Conservation (phyloP, 2,113 vertebrate genomes). For the Gadus macrocephalus region DNA sequence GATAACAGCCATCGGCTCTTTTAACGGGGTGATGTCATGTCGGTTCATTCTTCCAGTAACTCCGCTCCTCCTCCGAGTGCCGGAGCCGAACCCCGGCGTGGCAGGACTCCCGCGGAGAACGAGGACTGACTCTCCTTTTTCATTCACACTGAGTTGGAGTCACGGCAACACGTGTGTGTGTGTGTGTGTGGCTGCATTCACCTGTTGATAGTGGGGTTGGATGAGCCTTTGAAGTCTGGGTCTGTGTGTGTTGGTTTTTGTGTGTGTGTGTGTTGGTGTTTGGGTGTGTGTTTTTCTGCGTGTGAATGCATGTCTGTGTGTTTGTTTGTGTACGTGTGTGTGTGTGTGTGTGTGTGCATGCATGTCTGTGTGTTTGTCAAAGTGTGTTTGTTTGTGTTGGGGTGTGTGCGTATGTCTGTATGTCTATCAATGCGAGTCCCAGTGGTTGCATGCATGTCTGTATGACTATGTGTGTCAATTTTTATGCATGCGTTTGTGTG, state of each 20-base stretch:
- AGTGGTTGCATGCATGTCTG: too few relatives aligned
- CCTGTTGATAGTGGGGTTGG: neutral
- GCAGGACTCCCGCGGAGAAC: constrained; percentile 32
- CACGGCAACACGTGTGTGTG: neutral
- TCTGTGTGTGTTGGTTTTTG: neutral
- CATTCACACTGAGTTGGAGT: constrained; percentile 13
- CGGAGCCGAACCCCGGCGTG: constrained; percentile 50
- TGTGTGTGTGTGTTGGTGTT: too few relatives aligned
- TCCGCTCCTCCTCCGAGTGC: constrained; percentile 45
- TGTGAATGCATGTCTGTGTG: too few relatives aligned
- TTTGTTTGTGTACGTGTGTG: too few relatives aligned
- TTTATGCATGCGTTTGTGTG: too few relatives aligned
- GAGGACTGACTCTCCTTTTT: neutral
- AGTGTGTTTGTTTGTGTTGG: too few relatives aligned
- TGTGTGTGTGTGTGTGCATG: too few relatives aligned
- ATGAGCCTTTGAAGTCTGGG: neutral
- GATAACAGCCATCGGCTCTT: constrained; percentile 61
- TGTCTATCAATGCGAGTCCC: neutral
- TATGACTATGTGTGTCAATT: too few relatives aligned
- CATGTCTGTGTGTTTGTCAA: too few relatives aligned
- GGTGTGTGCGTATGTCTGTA: neutral
- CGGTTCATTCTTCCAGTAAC: constrained; percentile 64
- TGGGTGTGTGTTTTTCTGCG: too few relatives aligned
- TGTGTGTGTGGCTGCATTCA: neutral
- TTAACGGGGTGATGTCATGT: constrained; percentile 65